These are phyloP conservation scores for Eptatretus atami DNA, from an alignment of 2,797 vertebrate species.

Conservation along the genomic window DNA sequence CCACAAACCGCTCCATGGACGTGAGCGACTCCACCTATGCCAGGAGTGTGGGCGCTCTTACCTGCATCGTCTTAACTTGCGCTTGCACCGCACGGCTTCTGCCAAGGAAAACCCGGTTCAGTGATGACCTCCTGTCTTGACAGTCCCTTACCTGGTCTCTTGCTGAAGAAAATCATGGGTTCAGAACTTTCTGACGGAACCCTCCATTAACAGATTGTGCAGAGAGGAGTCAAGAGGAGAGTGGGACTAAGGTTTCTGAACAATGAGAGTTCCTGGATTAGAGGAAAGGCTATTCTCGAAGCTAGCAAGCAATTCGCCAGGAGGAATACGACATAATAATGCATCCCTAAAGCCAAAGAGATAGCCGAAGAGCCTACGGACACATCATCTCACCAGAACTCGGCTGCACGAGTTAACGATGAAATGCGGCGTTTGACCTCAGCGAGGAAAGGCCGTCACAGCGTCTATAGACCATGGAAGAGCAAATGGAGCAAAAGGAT, in stretches of 20 bases:
- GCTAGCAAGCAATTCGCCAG: too few relatives aligned
- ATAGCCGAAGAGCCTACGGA: slow-evolving; percentile 13
- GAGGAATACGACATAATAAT: too few relatives aligned
- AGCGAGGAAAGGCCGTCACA: slow-evolving; percentile 76
- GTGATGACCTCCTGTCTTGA: background rate
- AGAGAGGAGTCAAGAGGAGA: too few relatives aligned
- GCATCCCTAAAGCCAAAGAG: background rate
- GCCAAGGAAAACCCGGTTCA: slow-evolving; percentile 14
- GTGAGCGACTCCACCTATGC: slow-evolving; percentile 78
- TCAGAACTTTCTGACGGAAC: too few relatives aligned
- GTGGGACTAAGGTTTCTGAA: background rate
- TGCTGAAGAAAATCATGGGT: too few relatives aligned
- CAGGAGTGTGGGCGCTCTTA: slow-evolving; percentile 75
- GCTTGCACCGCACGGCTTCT: slow-evolving; percentile 68
- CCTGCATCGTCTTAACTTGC: slow-evolving; percentile 80
- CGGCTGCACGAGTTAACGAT: slow-evolving; percentile 55
- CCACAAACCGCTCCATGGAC: slow-evolving; percentile 80
- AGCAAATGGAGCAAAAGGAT: slow-evolving; percentile 61
- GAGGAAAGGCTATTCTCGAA: background rate
- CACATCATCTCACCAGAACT: slow-evolving; percentile 33
- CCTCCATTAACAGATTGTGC: too few relatives aligned
- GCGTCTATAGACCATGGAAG: slow-evolving; percentile 37
- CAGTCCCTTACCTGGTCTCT: too few relatives aligned
- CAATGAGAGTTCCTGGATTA: background rate
- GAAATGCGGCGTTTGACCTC: slow-evolving; percentile 94